Conservation (phyloP, 1,140 invertebrate genomes). For the Ericerus pela region DNA sequence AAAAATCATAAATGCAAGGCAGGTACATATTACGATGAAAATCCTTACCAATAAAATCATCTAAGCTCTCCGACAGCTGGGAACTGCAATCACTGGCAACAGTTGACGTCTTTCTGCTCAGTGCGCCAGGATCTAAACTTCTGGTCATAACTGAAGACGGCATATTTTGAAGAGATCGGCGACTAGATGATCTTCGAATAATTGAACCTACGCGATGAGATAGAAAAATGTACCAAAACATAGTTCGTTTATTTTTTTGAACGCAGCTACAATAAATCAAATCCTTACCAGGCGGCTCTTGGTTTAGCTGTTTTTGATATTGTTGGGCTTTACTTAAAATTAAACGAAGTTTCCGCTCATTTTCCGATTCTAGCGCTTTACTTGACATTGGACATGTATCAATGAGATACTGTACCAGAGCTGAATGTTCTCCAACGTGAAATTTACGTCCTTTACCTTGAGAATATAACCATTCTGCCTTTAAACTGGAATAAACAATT, state of each 20-base stretch:
- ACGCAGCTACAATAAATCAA: neutral
- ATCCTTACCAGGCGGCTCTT: constrained; percentile 4
- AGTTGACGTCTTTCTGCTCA: constrained; percentile 18
- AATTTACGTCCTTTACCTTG: constrained; percentile 79
- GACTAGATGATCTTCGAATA: neutral
- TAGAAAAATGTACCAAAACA: neutral
- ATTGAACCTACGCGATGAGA: neutral
- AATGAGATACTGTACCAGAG: constrained; percentile 65
- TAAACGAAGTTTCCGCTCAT: constrained; percentile 66
- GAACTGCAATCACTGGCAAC: constrained; percentile 15
- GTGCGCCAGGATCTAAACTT: constrained; percentile 42
- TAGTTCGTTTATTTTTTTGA: too few relatives aligned
- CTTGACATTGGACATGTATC: constrained; percentile 58
- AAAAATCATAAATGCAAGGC: neutral
- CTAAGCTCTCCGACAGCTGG: constrained; percentile 7
- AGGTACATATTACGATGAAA: neutral
- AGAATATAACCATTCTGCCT: constrained; percentile 89
- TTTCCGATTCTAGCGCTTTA: constrained; percentile 54
- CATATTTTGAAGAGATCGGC: neutral
- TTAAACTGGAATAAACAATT: constrained; percentile 44
- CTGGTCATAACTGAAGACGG: constrained; percentile 36
- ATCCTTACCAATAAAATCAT: constrained; percentile 4
- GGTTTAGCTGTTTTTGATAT: constrained; percentile 59
- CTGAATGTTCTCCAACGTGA: constrained; percentile 63
- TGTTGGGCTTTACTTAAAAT: constrained; percentile 79